phyloP scores from a whole-genome alignment of 2,113 vertebrate species.

The Sigmodon hispidus region DNA sequence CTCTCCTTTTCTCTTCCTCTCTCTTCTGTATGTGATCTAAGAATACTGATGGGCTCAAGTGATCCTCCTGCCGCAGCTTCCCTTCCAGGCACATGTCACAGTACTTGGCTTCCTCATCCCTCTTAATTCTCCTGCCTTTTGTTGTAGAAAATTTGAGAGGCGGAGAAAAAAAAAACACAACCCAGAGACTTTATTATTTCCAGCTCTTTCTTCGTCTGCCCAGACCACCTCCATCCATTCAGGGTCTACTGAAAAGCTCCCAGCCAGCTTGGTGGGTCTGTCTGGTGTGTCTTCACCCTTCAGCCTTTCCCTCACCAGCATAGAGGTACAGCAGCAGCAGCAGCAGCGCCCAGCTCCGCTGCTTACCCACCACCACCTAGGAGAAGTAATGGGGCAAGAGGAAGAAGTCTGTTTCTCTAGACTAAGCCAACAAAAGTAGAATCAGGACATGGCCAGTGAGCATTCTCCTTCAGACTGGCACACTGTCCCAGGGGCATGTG shows the following conservation, averaged over 20 bases:
- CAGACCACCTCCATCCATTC: not conserved
- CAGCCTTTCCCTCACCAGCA: not conserved
- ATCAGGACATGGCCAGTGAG: not conserved
- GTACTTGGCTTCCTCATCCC: not conserved
- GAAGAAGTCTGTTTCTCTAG: not conserved
- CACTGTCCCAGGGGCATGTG: not conserved
- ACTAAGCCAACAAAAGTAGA: too few species aligned
- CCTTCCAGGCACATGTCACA: not conserved
- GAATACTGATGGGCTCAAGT: not conserved
- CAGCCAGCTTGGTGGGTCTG: not conserved
- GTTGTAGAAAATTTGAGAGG: not conserved
- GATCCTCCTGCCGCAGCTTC: not conserved
- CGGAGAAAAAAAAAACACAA: conserved; percentile 14
- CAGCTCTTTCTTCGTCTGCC: not conserved
- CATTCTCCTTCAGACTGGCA: not conserved
- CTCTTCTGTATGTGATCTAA: not conserved
- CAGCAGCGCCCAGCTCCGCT: not conserved
- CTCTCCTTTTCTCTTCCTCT: not conserved
- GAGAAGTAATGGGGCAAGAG: not conserved
- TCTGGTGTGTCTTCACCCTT: not conserved
- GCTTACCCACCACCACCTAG: too few species aligned
- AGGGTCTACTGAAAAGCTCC: not conserved
- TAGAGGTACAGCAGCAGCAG: conserved; percentile 6
- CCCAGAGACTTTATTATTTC: not conserved
- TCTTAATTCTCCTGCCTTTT: conserved; percentile 11